Conservation (phyloP, 1,140 invertebrate species). For the Pachypsylla venusta region DNA sequence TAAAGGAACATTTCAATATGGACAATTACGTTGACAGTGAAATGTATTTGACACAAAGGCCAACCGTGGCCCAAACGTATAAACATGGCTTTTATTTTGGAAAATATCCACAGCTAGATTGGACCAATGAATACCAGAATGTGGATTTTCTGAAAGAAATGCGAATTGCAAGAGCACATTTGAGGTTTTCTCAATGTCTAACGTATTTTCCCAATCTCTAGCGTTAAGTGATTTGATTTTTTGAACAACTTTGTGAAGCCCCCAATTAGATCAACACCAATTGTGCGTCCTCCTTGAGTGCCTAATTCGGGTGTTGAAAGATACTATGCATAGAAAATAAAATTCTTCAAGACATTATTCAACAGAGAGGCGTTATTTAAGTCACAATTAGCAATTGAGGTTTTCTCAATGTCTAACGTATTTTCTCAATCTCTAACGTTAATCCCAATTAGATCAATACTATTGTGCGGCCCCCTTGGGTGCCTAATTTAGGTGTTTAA, state of each 20-base stretch:
- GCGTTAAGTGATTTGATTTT: too few relatives aligned
- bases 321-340: not conserved
- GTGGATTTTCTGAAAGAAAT: conserved; percentile 1
- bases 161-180: too few relatives aligned
- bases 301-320: not conserved
- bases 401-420: too few relatives aligned
- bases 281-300: not conserved
- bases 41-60: not conserved
- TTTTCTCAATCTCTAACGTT: too few relatives aligned
- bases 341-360: too few relatives aligned
- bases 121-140: not conserved
- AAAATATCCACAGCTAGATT: conserved; percentile 3
- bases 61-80: not conserved
- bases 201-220: too few relatives aligned
- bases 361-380: too few relatives aligned
- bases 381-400: too few relatives aligned
- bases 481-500: too few relatives aligned
- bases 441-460: too few relatives aligned
- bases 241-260: not conserved
- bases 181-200: too few relatives aligned
- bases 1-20: not conserved
- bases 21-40: conserved; percentile 1
- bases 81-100: not conserved
- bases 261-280: not conserved
- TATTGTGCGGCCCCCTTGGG: too few relatives aligned